A percentile compares a stretch with the other conserved stretches of the same genome.
Conservation (phyloP, 2,797 vertebrate species). For the Yasuhikotakia modesta region DNA sequence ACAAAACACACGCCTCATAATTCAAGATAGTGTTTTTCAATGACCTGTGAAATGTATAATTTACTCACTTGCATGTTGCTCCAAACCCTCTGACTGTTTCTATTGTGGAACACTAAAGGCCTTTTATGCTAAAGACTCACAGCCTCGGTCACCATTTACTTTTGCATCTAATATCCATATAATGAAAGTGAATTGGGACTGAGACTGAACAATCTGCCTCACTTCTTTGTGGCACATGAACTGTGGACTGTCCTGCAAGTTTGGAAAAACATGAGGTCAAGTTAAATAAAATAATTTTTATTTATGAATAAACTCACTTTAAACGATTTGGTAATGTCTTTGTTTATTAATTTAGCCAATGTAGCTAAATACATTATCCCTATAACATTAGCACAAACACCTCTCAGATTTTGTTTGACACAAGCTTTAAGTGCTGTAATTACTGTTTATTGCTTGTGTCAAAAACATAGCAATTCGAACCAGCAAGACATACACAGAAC, state of each 20-base stretch:
- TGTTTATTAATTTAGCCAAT: neutral
- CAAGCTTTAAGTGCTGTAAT: neutral
- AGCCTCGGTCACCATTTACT: neutral
- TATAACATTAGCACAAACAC: constrained; percentile 10
- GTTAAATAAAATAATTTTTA: neutral
- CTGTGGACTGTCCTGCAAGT: too few species aligned
- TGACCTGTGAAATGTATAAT: neutral
- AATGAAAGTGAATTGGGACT: neutral
- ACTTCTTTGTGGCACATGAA: too few species aligned
- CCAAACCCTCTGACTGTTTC: neutral
- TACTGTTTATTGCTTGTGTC: constrained; percentile 9
- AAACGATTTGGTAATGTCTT: neutral
- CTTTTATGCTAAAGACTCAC: neutral
- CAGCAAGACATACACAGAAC: constrained; percentile 2
- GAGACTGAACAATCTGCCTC: too few species aligned
- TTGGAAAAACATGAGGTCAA: too few species aligned
- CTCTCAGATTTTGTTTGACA: constrained; percentile 20
- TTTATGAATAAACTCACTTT: neutral
- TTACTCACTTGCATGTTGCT: neutral
- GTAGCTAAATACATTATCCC: neutral
- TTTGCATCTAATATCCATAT: too few species aligned
- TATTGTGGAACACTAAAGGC: neutral
- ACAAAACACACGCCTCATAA: neutral
- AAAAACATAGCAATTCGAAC: neutral
- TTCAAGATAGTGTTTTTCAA: neutral